phyloP scores from a whole-genome alignment of 2,888 invertebrate genomes.

The Coremacera marginata region DNA sequence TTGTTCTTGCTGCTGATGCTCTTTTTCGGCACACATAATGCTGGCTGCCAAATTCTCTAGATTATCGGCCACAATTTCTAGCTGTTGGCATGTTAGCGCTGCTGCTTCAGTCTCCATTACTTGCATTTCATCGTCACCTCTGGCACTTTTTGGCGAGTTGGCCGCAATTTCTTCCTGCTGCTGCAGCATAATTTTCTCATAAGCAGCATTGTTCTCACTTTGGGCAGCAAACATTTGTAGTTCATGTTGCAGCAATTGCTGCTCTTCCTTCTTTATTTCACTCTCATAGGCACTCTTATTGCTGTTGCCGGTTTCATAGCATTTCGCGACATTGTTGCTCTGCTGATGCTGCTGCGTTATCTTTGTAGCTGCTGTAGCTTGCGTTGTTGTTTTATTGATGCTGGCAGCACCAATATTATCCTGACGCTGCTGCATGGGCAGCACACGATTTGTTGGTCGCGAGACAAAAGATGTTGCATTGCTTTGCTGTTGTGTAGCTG shows the following conservation, averaged over 20 bases:
- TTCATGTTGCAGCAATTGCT: slow-evolving; percentile 26
- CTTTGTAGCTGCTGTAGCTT: slow-evolving; percentile 50
- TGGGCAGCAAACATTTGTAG: background rate
- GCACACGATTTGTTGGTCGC: slow-evolving; percentile 82
- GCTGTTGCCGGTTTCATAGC: slow-evolving; percentile 59
- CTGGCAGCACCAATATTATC: slow-evolving; percentile 57
- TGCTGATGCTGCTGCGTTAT: too few species aligned
- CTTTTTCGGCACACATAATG: slow-evolving; percentile 26
- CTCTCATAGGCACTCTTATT: slow-evolving; percentile 58
- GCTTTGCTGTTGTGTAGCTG: slow-evolving; percentile 46
- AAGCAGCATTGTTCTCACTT: background rate
- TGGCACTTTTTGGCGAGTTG: slow-evolving; percentile 5
- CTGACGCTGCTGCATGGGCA: slow-evolving; percentile 81
- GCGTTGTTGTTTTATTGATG: background rate
- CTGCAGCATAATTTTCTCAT: slow-evolving; percentile 46
- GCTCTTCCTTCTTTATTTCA: slow-evolving; percentile 22
- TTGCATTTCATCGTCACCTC: slow-evolving; percentile 37
- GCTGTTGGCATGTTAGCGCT: slow-evolving; percentile 36
- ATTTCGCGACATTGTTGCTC: slow-evolving; percentile 42
- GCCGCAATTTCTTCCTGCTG: slow-evolving; percentile 5
- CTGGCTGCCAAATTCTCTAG: slow-evolving; percentile 44
- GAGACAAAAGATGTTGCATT: slow-evolving; percentile 59
- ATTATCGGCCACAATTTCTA: slow-evolving; percentile 42
- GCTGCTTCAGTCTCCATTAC: slow-evolving; percentile 53
- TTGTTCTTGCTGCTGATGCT: slow-evolving; percentile 1